These are phyloP conservation scores for Mamestra configurata DNA, from an alignment of 1,140 invertebrate genomes.

Conservation along the genomic window DNA sequence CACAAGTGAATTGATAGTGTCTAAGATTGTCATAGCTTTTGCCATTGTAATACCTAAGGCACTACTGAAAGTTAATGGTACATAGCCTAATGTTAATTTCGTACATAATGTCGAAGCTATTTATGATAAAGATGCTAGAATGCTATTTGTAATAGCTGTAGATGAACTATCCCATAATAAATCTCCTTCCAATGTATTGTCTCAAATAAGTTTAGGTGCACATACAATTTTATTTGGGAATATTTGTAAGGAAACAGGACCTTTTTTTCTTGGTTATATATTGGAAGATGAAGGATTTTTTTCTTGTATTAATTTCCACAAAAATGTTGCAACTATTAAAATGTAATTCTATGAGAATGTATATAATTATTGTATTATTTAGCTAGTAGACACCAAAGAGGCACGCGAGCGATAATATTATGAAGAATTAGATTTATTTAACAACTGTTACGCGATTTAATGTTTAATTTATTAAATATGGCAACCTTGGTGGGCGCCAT, in stretches of 20 bases:
- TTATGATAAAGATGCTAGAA: slow-evolving; percentile 15
- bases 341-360: slow-evolving; percentile 55
- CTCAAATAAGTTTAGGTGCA: not conserved
- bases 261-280: not conserved
- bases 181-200: slow-evolving; percentile 25
- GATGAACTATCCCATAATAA: not conserved
- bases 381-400: slow-evolving; percentile 88
- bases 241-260: not conserved
- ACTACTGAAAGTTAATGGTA: not conserved
- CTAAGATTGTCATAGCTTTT: slow-evolving; percentile 29
- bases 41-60: slow-evolving; percentile 23
- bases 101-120: not conserved
- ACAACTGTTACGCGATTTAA: slow-evolving; percentile 70
- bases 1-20: slow-evolving; percentile 15
- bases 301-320: slow-evolving; percentile 14
- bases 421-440: slow-evolving; percentile 81
- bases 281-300: not conserved
- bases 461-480: slow-evolving; percentile 83
- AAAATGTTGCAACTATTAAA: slow-evolving; percentile 49
- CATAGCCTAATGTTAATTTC: not conserved
- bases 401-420: slow-evolving; percentile 73
- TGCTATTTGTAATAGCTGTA: slow-evolving; percentile 8
- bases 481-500: slow-evolving; percentile 50
- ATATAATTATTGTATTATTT: slow-evolving; percentile 64
- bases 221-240: not conserved